Evolutionary conservation across 2,888 invertebrate species (phyloP), one percentile per base, ranked within the genome.

Genomic region (Zaprionus lineosus): DNA sequence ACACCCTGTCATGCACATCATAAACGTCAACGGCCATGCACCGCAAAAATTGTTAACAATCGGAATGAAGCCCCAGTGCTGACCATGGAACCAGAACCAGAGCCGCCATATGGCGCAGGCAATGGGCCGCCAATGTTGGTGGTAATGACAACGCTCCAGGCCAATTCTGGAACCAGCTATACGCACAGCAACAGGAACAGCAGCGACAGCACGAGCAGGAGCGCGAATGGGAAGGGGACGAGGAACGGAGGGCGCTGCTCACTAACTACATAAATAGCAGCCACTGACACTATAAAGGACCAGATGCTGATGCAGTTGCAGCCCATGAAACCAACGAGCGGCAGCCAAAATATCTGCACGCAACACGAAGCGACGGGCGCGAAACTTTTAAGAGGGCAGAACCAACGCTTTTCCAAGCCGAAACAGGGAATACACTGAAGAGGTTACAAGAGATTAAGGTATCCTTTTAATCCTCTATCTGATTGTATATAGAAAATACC

Each of bases 11-110:
- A 70, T 65, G 8, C 81, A 86, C 83, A 78, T 86, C 83, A 84
- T 86, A 86, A 86, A 82, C 74, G 86, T 75, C 76, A 84, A 68
- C 84, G 76, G 64, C 85, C 84, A 56, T 76, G 85, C 76, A 77
- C 81, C 84, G 61, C 84, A 66, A 58, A 69, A 82, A 83, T 78
- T 78, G 83, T 78, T 84, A 83, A 83, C 78, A 74, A 74, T 63
- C 52, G 76, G 44, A 77, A 71, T 84, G 82, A 60, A 57, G 81
- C 59, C 31, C 52, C 47, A 44, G 52, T n/a, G n/a, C 48, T 63
- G 58, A 26, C 34, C 47, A 12, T 34, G 53, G 12, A 53, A 12
- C 9, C 28, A 19, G 1, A 11, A 15, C 19, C 6, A 16, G 8
- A 21, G 3, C n/a, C 44, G 14, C 11, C 44, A 48, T 62, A 43